These are phyloP conservation scores for Parasteatoda tepidariorum DNA, from an alignment of 1,140 invertebrate species.

Conservation along the genomic window DNA sequence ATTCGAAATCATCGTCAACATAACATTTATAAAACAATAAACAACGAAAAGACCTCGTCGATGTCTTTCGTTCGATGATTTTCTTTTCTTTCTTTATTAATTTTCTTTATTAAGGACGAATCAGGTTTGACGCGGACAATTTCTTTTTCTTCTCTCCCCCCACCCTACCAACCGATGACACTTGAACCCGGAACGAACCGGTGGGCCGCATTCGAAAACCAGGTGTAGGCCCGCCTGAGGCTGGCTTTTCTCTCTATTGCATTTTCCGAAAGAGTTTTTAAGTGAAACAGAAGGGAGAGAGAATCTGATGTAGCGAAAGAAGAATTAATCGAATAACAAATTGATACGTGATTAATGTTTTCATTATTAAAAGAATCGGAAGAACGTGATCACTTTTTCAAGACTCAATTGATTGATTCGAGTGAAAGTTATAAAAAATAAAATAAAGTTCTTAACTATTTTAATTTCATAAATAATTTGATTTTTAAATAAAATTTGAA, in stretches of 20 bases:
- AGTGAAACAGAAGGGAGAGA: slow-evolving; percentile 25
- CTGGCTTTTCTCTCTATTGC: background rate
- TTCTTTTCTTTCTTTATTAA: slow-evolving; percentile 13
- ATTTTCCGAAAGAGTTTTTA: background rate
- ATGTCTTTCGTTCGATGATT: slow-evolving; percentile 1
- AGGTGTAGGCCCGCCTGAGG: slow-evolving; percentile 34
- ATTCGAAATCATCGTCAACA: slow-evolving; percentile 14
- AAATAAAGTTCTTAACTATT: too few species aligned
- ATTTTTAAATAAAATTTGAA: too few species aligned
- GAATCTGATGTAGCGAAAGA: background rate
- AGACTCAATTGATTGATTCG: too few species aligned
- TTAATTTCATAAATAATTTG: too few species aligned
- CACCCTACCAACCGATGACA: slow-evolving; percentile 12
- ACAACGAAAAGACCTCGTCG: slow-evolving; percentile 29
- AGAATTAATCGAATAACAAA: background rate
- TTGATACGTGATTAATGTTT: background rate
- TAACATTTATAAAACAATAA: slow-evolving; percentile 41
- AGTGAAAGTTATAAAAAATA: too few species aligned
- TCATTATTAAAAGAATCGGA: background rate
- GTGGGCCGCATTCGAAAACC: slow-evolving; percentile 31
- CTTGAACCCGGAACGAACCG: slow-evolving; percentile 44
- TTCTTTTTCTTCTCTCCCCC: slow-evolving; percentile 1
- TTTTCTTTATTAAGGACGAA: slow-evolving; percentile 57
- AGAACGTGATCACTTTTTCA: too few species aligned
- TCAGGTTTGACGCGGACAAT: slow-evolving; percentile 58